phyloP scores from a whole-genome alignment of 1,140 invertebrate genomes.

The Cherax destructor region DNA sequence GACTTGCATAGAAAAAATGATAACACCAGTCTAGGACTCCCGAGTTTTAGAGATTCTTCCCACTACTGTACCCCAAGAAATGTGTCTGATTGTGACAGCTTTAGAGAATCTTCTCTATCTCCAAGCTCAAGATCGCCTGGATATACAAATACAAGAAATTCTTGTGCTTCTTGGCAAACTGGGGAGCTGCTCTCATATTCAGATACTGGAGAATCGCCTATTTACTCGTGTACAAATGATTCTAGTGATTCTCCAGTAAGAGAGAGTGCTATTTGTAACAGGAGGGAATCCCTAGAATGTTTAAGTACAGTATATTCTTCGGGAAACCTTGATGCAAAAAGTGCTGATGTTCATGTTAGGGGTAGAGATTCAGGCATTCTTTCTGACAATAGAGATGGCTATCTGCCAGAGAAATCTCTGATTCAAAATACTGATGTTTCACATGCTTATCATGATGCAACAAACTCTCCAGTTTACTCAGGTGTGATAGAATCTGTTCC shows the following conservation, averaged over 20 bases:
- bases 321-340: not conserved
- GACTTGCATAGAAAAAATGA: constrained; percentile 38
- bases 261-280: constrained; percentile 15
- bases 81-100: not conserved
- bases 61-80: constrained; percentile 11
- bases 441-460: not conserved
- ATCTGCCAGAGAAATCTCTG: not conserved
- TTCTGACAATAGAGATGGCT: not conserved
- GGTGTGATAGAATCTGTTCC: not conserved
- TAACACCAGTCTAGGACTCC: not conserved
- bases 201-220: not conserved
- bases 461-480: not conserved
- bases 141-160: constrained; percentile 8
- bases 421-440: not conserved
- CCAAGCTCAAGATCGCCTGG: constrained; percentile 1
- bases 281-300: not conserved
- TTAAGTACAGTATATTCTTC: constrained; percentile 25
- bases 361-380: not conserved
- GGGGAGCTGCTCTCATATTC: not conserved
- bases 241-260: not conserved
- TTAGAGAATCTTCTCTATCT: not conserved
- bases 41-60: constrained; percentile 21
- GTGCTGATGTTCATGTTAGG: not conserved
- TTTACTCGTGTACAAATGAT: constrained; percentile 1
- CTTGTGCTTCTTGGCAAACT: not conserved